A percentile compares a stretch with the other conserved stretches of the same genome.
Conservation (phyloP, 2,797 vertebrate genomes). For the Passerculus sandwichensis region DNA sequence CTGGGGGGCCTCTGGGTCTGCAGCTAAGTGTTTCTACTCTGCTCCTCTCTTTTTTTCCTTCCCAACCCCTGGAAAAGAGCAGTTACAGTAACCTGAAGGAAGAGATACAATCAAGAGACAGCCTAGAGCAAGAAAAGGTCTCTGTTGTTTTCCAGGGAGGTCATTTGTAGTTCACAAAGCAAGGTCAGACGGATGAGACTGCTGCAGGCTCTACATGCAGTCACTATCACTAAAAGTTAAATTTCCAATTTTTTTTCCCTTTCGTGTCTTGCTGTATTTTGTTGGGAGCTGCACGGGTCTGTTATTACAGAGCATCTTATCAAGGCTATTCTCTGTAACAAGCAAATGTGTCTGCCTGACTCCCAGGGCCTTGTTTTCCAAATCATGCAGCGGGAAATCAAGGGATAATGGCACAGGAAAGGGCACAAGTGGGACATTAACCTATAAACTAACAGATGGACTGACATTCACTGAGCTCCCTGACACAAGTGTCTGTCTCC, state of each 20-base stretch:
- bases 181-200: constrained; percentile 67
- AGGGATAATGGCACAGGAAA: neutral
- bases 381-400: neutral
- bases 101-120: constrained; percentile 70
- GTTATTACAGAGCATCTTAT: constrained; percentile 19
- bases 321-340: neutral
- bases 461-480: neutral
- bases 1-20: constrained; percentile 68
- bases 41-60: constrained; percentile 32
- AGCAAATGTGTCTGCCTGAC: neutral
- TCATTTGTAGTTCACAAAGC: constrained; percentile 74
- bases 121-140: constrained; percentile 67
- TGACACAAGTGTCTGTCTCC: neutral
- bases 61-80: constrained; percentile 69
- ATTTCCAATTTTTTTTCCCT: constrained; percentile 16
- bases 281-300: neutral
- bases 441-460: neutral
- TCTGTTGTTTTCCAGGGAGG: constrained; percentile 67
- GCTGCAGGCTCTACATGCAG: constrained; percentile 67
- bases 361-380: neutral
- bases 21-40: constrained; percentile 76
- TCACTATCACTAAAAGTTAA: constrained; percentile 75
- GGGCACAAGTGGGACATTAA: neutral
- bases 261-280: constrained; percentile 24
- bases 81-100: constrained; percentile 72